Conservation (phyloP, 1,140 invertebrate genomes). For the Sinonovacula constricta region DNA sequence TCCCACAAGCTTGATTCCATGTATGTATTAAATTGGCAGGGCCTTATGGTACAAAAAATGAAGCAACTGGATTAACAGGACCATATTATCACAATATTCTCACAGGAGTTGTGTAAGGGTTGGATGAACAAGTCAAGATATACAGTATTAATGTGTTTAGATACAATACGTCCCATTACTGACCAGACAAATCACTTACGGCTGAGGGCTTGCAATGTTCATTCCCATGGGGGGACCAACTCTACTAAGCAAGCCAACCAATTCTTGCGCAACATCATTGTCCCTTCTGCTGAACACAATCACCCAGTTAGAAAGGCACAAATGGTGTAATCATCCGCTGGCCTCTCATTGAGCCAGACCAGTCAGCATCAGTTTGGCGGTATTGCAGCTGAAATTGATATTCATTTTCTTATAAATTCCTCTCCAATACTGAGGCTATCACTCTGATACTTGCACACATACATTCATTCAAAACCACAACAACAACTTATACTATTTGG, state of each 20-base stretch:
- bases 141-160: not conserved
- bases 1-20: no score
- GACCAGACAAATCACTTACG: conserved; percentile 63
- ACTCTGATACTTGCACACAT: no score
- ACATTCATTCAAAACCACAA: no score
- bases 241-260: conserved; percentile 82
- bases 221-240: conserved; percentile 85
- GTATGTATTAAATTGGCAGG: no score
- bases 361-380: conserved; percentile 82
- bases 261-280: conserved; percentile 83
- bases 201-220: conserved; percentile 80
- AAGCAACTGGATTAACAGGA: not conserved
- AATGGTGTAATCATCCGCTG: conserved; percentile 81
- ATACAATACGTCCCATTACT: not conserved
- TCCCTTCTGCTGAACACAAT: conserved; percentile 76
- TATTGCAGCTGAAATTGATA: conserved; percentile 65
- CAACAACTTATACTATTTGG: no score
- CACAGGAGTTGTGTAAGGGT: not conserved
- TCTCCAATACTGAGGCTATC: no score
- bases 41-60: no score
- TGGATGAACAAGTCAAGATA: not conserved
- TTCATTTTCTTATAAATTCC: no score
- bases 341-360: conserved; percentile 81
- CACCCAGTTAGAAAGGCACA: conserved; percentile 71
- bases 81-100: not conserved